A percentile compares a stretch with the other conserved stretches of the same genome.
Evolutionary conservation across 2,888 invertebrate genomes (phyloP).

Genomic region (Malthinus flaveolus): DNA sequence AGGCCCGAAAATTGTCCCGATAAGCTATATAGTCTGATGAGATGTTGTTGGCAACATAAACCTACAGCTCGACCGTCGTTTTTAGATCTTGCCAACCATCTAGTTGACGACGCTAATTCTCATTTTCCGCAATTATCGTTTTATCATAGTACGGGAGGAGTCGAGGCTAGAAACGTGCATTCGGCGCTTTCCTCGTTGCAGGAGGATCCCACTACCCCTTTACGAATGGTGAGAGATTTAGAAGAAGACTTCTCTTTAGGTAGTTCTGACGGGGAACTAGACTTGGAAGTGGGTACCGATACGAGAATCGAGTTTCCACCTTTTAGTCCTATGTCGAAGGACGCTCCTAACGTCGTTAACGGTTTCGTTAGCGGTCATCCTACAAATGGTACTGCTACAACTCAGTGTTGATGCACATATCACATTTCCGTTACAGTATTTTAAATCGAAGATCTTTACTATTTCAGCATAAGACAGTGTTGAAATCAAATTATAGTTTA

Average conservation of each 20-base stretch:
- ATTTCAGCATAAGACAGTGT: constrained; percentile 29
- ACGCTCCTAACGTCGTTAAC: constrained; percentile 46
- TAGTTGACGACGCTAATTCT: constrained; percentile 67
- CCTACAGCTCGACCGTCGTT: constrained; percentile 82
- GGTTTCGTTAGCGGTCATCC: constrained; percentile 50
- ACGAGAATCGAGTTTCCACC: constrained; percentile 47
- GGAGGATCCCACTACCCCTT: constrained; percentile 51
- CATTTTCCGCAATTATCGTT: constrained; percentile 66
- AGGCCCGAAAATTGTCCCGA: constrained; percentile 95
- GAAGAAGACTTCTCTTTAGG: constrained; percentile 43
- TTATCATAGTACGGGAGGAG: constrained; percentile 63
- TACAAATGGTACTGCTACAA: constrained; percentile 49
- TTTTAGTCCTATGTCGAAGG: constrained; percentile 40
- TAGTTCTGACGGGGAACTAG: constrained; percentile 42
- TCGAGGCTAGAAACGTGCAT: constrained; percentile 55
- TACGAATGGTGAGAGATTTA: constrained; percentile 42
- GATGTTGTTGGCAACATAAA: constrained; percentile 88
- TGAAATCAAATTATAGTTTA: constrained; percentile 29
- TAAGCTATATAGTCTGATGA: constrained; percentile 88
- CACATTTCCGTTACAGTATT: constrained; percentile 29
- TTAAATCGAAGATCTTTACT: constrained; percentile 39
- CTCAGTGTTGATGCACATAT: constrained; percentile 44
- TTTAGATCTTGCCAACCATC: constrained; percentile 74
- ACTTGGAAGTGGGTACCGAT: constrained; percentile 38
- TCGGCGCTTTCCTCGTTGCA: constrained; percentile 42